Base-by-base conservation (phyloP, 2,888 invertebrate species). In the Xylota segnis region DNA sequence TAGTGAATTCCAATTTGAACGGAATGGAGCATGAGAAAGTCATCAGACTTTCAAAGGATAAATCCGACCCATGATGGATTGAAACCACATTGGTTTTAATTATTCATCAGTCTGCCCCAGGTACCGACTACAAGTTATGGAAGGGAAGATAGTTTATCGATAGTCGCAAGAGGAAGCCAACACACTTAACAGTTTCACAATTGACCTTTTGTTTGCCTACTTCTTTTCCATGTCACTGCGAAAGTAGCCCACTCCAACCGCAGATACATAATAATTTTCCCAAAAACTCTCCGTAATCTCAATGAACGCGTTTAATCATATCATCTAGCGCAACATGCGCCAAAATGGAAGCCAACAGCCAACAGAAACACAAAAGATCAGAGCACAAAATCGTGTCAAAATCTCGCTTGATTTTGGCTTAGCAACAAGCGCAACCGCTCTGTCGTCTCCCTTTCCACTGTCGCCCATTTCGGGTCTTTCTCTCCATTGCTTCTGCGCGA, bases 361-460 rank as follows among this genome's bases (percentile, higher is more conserved):
- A 34, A 37, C 12, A 37, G 12, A 74, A 68, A 37, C 70, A 58
- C 45, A 68, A 74, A 74, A 70, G 74, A 70, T 79, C 79, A 79
- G 74, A 70, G 75, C 74, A 75, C 63, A 75, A 84, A 84, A 84
- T 79, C 83, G 70, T 84, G 83, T 84, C 79, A 75, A 79, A 84
- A 75, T 72, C 63, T 75, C 78, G 14, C 40, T 76, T 50, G 37
- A 70, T 29, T 56, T 45, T 83, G 63, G 47, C 75, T 43, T 79
- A 61, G 83, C 79, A 83, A 83, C 83, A 77, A 14, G 71, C 77
- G 66, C 77, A 66, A 83, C 72, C 72, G 74, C 78, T 78, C n/a
- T 78, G 72, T 68, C 61, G 68, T 50, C 63, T 82, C 68, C 52
- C 59, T 47, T 18, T 66, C 9, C 54, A n/a, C n/a, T 32, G 61